Evolutionary conservation across 2,113 vertebrate genomes (phyloP).

Genomic region (Peromyscus maniculatus): DNA sequence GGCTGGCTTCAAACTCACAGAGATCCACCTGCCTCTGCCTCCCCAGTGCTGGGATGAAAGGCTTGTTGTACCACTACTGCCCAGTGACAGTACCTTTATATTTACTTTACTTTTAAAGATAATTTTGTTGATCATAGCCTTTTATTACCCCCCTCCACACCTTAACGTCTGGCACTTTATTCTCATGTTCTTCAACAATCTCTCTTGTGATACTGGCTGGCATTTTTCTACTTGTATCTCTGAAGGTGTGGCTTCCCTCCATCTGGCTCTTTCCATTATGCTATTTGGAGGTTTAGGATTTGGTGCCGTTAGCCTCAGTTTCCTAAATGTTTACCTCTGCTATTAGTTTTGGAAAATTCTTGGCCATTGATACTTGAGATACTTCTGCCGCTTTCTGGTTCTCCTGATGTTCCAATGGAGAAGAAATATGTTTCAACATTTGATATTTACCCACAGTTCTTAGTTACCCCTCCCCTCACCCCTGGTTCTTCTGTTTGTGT

Average conservation of each 20-base stretch:
- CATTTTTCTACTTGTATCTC: neutral
- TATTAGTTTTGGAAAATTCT: neutral
- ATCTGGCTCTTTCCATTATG: neutral
- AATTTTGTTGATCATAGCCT: neutral
- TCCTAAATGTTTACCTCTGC: neutral
- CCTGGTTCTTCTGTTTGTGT: neutral
- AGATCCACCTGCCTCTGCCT: neutral
- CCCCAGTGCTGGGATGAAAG: neutral
- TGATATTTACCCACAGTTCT: neutral
- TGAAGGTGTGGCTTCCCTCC: neutral
- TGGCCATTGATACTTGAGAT: neutral
- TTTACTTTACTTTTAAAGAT: neutral
- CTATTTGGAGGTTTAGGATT: neutral
- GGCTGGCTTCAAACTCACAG: neutral
- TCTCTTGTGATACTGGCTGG: neutral
- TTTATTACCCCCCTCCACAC: neutral
- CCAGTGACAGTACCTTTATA: neutral
- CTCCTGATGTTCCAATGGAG: neutral
- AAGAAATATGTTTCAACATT: neutral
- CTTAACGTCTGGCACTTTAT: neutral
- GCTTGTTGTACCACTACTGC: neutral
- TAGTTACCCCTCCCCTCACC: fast-evolving
- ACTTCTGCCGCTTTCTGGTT: neutral
- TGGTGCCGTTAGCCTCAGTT: neutral
- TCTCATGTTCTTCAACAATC: neutral